Evolutionary conservation across 2,113 vertebrate genomes (phyloP), one percentile per base, ranked within the genome.

Genomic region (Serinus canaria): DNA sequence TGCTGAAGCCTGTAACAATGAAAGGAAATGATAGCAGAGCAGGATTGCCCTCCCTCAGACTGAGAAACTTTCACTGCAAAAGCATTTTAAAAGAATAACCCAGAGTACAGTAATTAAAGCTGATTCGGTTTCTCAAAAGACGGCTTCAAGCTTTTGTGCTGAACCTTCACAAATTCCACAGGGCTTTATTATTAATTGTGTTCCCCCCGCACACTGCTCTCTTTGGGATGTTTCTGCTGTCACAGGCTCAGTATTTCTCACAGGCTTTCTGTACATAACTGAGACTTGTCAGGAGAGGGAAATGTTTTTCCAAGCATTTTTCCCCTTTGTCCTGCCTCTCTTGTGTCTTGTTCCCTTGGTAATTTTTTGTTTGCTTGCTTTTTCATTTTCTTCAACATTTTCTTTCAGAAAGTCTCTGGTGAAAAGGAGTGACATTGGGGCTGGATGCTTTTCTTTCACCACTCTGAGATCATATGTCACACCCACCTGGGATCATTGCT

Each of bases 101-200:
- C 73, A 58, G 92, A 96, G 86, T 89, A 96, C 92, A 96, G 93
- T 96, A 96, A 97, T 97, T 97, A 97, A 96, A 96, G 92, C 88
- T 95, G 95, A 96, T 97, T 96, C 1, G 56, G 73, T 67, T 96
- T 96, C 94, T 97, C 90, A 96, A 96, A 96, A 97, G 94, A 78
- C 28, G 31, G 83, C 86, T 92, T 93, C 94, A 94, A 96, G 95
- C 95, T 97, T 97, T 97, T 96, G 96, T 96, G 94, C 95, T 87
- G 93, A 96, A 96, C 94, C 80, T 88, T 95, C 86, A 95, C 64
- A 87, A 95, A 95, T 97, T 97, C 96, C 93, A 89, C 77, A 89
- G 80, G 86, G 96, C 69, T 96, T 96, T 96, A 92, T 97, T 93
- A 95, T 92, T 96, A 96, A 96, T 96, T 96, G 88, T 94, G 83